Evolutionary conservation across 1,140 invertebrate species (phyloP).

Genomic region (Macrostomum lignano): DNA sequence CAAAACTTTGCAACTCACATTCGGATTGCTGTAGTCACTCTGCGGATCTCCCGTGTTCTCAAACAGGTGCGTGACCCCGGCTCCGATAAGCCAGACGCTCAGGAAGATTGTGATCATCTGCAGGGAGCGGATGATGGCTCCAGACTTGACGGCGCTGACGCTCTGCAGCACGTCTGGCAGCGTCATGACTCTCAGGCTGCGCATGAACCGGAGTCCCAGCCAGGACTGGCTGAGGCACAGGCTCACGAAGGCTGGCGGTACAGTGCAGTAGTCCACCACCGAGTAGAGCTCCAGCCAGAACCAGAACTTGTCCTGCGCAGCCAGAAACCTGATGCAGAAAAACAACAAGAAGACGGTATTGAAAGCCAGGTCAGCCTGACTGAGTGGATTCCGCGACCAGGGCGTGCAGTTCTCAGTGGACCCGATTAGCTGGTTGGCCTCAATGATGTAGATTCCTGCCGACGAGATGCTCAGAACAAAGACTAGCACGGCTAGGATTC

Average conservation of each 20-base stretch:
- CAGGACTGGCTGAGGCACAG: background rate
- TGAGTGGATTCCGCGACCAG: too few species aligned
- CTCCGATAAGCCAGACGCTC: constrained; percentile 79
- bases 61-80: constrained; percentile 83
- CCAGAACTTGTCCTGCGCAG: background rate
- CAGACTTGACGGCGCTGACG: constrained; percentile 93
- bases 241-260: background rate
- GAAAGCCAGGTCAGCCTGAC: constrained; percentile 2
- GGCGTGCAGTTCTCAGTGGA: too few species aligned
- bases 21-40: constrained; percentile 62
- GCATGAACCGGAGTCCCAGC: constrained; percentile 8
- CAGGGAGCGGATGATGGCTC: constrained; percentile 80
- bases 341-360: constrained; percentile 1
- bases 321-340: constrained; percentile 2
- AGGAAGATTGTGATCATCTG: constrained; percentile 93
- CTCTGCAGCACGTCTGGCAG: constrained; percentile 97
- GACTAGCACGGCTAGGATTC: too few species aligned
- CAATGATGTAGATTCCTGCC: too few species aligned
- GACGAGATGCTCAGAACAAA: too few species aligned
- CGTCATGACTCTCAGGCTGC: constrained; percentile 21
- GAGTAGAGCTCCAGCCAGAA: constrained; percentile 3
- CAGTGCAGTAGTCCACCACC: constrained; percentile 2
- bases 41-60: constrained; percentile 91
- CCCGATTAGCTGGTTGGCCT: too few species aligned
- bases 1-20: too few species aligned